Evolutionary conservation across 2,113 vertebrate species (phyloP), one percentile per base, ranked within the genome.

Genomic region (Bujurquina vittata): DNA sequence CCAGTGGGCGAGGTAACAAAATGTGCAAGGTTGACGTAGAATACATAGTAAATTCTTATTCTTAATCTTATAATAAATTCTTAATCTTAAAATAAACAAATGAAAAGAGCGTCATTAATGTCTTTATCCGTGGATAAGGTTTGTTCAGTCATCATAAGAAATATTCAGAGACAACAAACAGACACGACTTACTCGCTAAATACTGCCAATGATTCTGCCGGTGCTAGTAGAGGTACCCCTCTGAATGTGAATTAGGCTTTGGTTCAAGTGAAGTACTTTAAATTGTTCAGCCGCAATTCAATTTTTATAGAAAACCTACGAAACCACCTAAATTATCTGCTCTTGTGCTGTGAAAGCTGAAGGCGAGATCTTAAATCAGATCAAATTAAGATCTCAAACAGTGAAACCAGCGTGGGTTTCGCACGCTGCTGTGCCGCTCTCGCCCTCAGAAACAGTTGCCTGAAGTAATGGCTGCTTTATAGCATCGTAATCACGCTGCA

Each of bases 401-500:
- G 46, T 8, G n/a, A 74, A 49, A 61, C 20, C 73, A 84, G 31
- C 14, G 0, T 15, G 31, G 73, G 56, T 75, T 65, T 67, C 77
- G 79, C 77, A 63, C 75, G 3, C 61, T 7, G n/a, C 57, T 65
- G 59, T 55, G 11, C 12, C 2, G 1, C 65, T 65, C 46, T 85
- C 69, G 59, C 3, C 76, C 75, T 43, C 72, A 75, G 88, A 90
- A 91, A 89, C 90, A 83, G 35, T 90, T 91, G 85, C 74, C 75
- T 35, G 84, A 54, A 63, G 72, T 77, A 67, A 92, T 81, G 88
- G 80, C 79, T 88, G 78, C 82, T 95, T 95, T 93, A 93, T 81
- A 80, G 83, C 86, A 77, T 73, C 83, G 86, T 63, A 94, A 94
- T 95, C 93, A 91, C 88, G 43, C 69, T 52, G 33, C 55, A 91